Evolutionary conservation across 2,797 vertebrate genomes (phyloP), one percentile per base, ranked within the genome.

Genomic region (Macropodus opercularis): DNA sequence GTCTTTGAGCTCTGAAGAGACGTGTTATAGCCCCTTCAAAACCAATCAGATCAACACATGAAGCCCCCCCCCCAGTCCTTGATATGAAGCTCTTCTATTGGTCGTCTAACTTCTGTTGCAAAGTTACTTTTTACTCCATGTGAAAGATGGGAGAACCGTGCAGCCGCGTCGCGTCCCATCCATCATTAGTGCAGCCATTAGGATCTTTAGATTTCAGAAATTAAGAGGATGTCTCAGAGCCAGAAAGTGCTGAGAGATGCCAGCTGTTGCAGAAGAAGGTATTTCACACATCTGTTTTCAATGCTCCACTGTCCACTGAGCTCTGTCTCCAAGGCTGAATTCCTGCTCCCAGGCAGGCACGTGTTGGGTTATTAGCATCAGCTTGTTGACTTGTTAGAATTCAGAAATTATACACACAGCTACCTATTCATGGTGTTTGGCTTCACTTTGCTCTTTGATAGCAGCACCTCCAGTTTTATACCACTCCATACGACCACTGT

Each of bases 231-330:
- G 63, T 48, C 40, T 60, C 21, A 35, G 42, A 36, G 57, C 60
- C 54, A 80, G 57, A 84, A 79, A 59, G 43, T 47, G 56, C 52
- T 65, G 72, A 75, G 77, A 72, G 54, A 79, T 81, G 68, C 69
- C 84, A 90, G 79, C 84, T 86, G 81, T 64, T 84, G 56, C 61
- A 54, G 71, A 65, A 68, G 56, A 75, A 80, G 72, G 81, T 78
- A 87, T 88, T 89, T 85, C 68, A 81, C 76, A 86, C 87, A 89
- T 85, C 80, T 87, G 89, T 78, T 89, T 88, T 76, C 58, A 83
- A 85, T 86, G 78, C 68, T 64, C 64, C 53, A 69, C 75, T 89
- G 84, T 88, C 86, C 85, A 85, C 83, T 81, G 73, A 79, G 78
- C 76, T 80, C 75, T 73, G 58, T 34, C 69, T 78, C 77, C 80